Percentiles rank a stretch among this genome's conserved stretches.
Conservation (phyloP, 2,113 vertebrate species). For the Helogale parvula region DNA sequence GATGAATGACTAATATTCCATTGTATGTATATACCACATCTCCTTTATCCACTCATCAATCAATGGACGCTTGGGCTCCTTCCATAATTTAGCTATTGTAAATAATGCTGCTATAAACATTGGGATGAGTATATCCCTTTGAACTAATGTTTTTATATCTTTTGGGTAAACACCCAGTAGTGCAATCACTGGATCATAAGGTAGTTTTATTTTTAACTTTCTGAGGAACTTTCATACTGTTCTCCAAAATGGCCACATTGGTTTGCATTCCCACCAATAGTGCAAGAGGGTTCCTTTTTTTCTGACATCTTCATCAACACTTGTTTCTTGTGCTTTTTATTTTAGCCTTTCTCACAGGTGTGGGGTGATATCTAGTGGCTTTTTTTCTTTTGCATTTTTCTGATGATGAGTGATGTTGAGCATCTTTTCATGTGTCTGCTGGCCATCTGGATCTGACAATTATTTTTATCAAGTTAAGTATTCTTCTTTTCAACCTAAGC, state of each 20-base stretch:
- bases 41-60: neutral
- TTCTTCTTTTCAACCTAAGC: neutral
- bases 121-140: neutral
- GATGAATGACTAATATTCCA: neutral
- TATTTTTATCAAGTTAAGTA: neutral
- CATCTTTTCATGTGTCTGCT: neutral
- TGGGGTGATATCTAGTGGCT: neutral
- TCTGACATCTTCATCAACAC: neutral
- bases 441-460: neutral
- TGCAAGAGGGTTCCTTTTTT: neutral
- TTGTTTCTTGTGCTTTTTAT: neutral
- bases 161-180: neutral
- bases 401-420: neutral
- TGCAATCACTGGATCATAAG: neutral
- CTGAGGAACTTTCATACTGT: neutral
- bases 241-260: neutral
- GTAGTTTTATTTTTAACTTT: neutral
- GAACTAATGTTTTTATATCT: neutral
- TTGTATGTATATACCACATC: neutral
- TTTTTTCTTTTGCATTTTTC: neutral
- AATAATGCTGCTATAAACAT: neutral
- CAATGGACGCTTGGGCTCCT: neutral
- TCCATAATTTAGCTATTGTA: neutral
- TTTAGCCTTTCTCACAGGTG: neutral
- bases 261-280: neutral